phyloP scores from a whole-genome alignment of 2,113 vertebrate species.

The Mormyrus lacerda region DNA sequence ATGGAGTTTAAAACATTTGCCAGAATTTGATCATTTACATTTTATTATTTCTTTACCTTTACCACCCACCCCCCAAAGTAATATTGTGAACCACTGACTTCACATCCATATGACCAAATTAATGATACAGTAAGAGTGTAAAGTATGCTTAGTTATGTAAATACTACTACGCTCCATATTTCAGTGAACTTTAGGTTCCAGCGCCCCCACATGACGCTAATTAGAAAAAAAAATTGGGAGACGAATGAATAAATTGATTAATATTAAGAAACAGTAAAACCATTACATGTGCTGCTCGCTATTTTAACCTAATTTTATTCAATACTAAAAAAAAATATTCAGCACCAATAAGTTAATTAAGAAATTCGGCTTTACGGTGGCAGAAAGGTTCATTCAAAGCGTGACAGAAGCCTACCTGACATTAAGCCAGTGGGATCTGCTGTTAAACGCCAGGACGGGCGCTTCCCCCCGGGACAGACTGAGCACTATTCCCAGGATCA shows the following conservation, averaged over 20 bases:
- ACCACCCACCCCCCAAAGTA: background rate
- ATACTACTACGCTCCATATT: background rate
- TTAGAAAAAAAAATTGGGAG: background rate
- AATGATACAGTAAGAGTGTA: background rate
- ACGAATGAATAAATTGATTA: background rate
- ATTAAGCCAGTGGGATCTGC: conserved; percentile 65
- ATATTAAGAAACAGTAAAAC: background rate
- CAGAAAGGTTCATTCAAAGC: conserved; percentile 30
- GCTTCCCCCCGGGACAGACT: conserved; percentile 62
- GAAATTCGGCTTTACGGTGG: background rate
- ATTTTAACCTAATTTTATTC: background rate
- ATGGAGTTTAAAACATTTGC: background rate
- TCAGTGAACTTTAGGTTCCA: background rate
- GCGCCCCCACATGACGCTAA: background rate
- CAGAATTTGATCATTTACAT: background rate
- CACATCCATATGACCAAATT: background rate
- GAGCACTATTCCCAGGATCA: conserved; percentile 62
- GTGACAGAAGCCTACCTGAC: conserved; percentile 55
- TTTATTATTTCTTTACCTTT: background rate
- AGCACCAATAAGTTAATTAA: background rate
- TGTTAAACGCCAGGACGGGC: conserved; percentile 59
- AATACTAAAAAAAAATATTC: background rate
- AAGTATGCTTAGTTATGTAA: background rate
- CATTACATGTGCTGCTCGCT: background rate
- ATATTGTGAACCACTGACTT: background rate